Evolutionary conservation across 2,888 invertebrate species (phyloP), one percentile per base, ranked within the genome.

Genomic region (Vanessa cardui): DNA sequence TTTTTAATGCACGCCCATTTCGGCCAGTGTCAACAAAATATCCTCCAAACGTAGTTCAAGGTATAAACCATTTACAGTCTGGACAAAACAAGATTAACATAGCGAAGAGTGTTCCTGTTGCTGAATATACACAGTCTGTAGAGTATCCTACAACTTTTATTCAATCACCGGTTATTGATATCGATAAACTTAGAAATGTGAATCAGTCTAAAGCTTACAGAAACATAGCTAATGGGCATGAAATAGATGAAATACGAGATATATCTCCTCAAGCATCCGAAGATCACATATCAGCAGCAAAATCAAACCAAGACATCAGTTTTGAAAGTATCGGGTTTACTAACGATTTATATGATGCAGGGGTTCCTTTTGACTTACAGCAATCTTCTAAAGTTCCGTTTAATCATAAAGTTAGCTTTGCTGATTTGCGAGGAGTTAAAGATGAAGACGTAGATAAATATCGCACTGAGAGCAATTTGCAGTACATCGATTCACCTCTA

Each of bases 81-180:
- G 73, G 77, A 64, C 76, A 80, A 15, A 84, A 83, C 64, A 89
- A 92, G 73, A 87, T 95, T 12, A 92, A 95, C 76, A 87, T 95
- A 26, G 84, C 94, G 58, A 94, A 95, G 77, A 96, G 96, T 78
- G 90, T 96, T 62, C 95, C 95, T 52, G 76, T 96, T 7, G 94
- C 94, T 4, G 95, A 96, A 78, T 96, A 94, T 77, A 90, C 96
- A 0, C 95, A 96, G 52, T 95, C 96, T 1, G 92, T 96, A 52
- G 95, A 96, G 74, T 95, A 96, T 83, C 96, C 96, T 12, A 93
- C 95, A 52, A 95, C 95, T 73, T 93, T 95, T 64, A 94, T 96
- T 67, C 95, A 96, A 76, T 94, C 97, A 18, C 95, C 96, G 20
- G 78, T 95, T n/a, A 91, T 95, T 64, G 96, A 96, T 77, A 86